A percentile compares a stretch with the other conserved stretches of the same genome.
These are phyloP conservation scores for Anodontia alba DNA, from an alignment of 2,888 invertebrate genomes.

Conservation along the genomic window DNA sequence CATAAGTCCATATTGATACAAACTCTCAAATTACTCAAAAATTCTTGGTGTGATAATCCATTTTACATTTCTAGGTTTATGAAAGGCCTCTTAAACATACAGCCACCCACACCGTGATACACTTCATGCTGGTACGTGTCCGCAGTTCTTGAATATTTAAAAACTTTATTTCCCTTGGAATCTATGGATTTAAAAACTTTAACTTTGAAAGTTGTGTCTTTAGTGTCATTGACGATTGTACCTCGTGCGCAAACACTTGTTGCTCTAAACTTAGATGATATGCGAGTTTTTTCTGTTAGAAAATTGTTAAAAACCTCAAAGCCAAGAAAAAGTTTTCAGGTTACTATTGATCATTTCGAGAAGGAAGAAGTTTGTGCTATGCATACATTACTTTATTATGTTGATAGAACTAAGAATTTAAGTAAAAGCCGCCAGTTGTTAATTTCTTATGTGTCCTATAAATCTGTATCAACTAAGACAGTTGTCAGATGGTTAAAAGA, in stretches of 20 bases:
- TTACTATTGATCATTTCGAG: background rate
- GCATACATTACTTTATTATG: constrained; percentile 9
- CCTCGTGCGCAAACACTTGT: constrained; percentile 26
- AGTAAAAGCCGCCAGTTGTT: constrained; percentile 19
- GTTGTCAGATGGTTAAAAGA: constrained; percentile 28
- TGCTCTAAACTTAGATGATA: background rate
- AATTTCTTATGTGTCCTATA: constrained; percentile 6
- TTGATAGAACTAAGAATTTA: background rate
- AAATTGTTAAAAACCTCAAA: background rate
- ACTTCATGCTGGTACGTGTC: constrained; percentile 34
- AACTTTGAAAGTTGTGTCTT: constrained; percentile 30
- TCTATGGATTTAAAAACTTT: constrained; percentile 27
- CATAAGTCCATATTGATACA: constrained; percentile 37
- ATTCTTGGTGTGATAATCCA: no score
- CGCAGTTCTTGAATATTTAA: constrained; percentile 22
- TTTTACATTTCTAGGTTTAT: no score
- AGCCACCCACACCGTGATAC: constrained; percentile 27
- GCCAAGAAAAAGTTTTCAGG: background rate
- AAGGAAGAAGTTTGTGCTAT: constrained; percentile 11
- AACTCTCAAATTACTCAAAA: constrained; percentile 26
- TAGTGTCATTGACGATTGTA: constrained; percentile 18
- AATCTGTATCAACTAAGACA: constrained; percentile 22
- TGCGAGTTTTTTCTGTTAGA: background rate
- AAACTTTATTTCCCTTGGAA: background rate
- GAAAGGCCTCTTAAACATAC: no score